Percentiles rank a stretch among this genome's conserved stretches.
Evolutionary conservation across 2,797 vertebrate species (phyloP).

Genomic region (Leuciscus waleckii): DNA sequence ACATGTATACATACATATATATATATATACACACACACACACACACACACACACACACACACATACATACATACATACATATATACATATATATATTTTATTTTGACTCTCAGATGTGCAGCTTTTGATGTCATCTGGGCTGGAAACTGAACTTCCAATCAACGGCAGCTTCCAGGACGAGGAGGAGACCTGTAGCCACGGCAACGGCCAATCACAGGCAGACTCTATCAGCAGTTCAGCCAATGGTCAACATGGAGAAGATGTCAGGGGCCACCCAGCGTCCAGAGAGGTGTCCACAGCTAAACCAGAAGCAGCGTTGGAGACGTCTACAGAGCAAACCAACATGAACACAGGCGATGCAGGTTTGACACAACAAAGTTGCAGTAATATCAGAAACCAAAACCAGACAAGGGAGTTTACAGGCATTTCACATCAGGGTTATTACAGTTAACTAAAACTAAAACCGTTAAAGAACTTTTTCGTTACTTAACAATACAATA

Average conservation of each 20-base stretch:
- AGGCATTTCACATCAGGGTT: background rate
- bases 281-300: slow-evolving; percentile 37
- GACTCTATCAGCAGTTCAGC: slow-evolving; percentile 68
- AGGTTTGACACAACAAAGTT: background rate
- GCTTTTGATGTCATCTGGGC: slow-evolving; percentile 79
- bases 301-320: slow-evolving; percentile 58
- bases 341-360: slow-evolving; percentile 67
- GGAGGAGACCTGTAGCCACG: slow-evolving; percentile 68
- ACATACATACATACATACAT: no score
- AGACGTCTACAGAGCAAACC: slow-evolving; percentile 58
- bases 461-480: background rate
- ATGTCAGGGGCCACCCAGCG: background rate
- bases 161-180: slow-evolving; percentile 67
- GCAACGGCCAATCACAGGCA: slow-evolving; percentile 67
- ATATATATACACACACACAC: no score
- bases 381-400: background rate
- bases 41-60: no score
- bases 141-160: slow-evolving; percentile 72
- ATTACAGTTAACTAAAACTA: background rate
- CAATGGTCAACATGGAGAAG: slow-evolving; percentile 58
- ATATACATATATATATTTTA: background rate
- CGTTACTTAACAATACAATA: background rate
- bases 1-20: no score
- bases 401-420: background rate
- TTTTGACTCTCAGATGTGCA: slow-evolving; percentile 80